Base-by-base conservation (phyloP, 2,888 invertebrate genomes). In the Heteromurus nitidus region DNA sequence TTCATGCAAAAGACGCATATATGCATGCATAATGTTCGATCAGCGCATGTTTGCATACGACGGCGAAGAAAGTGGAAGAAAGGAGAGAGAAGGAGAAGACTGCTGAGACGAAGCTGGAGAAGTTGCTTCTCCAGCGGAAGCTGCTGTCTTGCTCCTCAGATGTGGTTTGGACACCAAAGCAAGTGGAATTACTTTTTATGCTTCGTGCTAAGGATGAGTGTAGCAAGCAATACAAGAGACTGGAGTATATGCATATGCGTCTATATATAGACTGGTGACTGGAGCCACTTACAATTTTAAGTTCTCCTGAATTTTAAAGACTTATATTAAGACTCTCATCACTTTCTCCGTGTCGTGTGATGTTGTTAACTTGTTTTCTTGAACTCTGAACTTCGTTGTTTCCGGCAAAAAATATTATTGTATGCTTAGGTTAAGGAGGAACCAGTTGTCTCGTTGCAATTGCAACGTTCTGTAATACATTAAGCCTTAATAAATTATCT, bases 1-100 rank as follows among this genome's bases (percentile, higher is more conserved):
- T 77, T 77, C 77, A 77, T 77, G 77, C 65, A 77, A 69, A 76
- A 69, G 69, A 69, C n/a, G 47, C n/a, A 26, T 67, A 30, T 68
- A 30, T 77, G 77, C 69, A 77, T 77, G 65, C 69, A 77, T 77
- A 69, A 77, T 69, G 26, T 53, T 69, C 24, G 64, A 77, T 60
- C 58, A 60, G 77, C 77, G 77, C 77, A 77, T 69, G 77, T 36
- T 31, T 30, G 55, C 28, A 16, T 13, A 20, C 16, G 20, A 20
- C 24, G 55, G n/a, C 3, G 22, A 20, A 18, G 75, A 68, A 44
- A 76, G 68, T 11, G 22, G 31, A 68, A 69, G 76, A 69, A 77
- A 68, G 69, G 24, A 18, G 64, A 64, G 26, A 16, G 30, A 47
- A 67, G 18, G 22, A 28, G 55, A 42, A 24, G 22, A 24, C 50